Evolutionary conservation across 2,797 vertebrate genomes (phyloP), one percentile per base, ranked within the genome.

Genomic region (Picus viridis): DNA sequence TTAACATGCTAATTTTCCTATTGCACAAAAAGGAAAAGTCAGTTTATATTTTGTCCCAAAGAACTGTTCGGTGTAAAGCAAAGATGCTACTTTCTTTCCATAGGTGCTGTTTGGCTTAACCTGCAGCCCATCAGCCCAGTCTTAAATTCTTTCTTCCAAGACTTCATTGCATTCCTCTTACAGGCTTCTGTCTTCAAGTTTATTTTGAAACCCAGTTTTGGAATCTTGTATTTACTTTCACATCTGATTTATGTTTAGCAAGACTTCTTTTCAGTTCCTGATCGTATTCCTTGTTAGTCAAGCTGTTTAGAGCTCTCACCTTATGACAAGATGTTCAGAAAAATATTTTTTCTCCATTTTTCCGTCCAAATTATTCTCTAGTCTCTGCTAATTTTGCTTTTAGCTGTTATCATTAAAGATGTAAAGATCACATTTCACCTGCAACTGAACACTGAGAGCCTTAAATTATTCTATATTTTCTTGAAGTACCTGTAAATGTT

Each of bases 41-140:
- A 36, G 53, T 75, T 53, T 27, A 1, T 43, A 4, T 27, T 53
- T 72, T 36, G 24, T 11, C 5, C 11, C 9, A 17, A 39, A 67
- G 30, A 43, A 36, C 7, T 4, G 0, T 6, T 81, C 23, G 13
- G 3, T 26, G 7, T 49, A 11, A 3, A 51, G 64, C 0, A 2
- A 92, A 82, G 9, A 12, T 65, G n/a, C 1, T 11, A 4, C 5
- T 73, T 79, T 79, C 15, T 15, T 90, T 90, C 30, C 16, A 6
- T 36, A 78, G 32, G 15, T 36, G 3, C 32, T 64, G 3, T 86
- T 80, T 73, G 62, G 45, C 16, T 61, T 68, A 16, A 4, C 30
- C 14, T 54, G 27, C 27, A 54, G 24, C 64, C 19, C 36, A 74
- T 58, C 65, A 80, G 26, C 16, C 23, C 34, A 13, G 30, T 76